Percentiles rank a stretch among this genome's conserved stretches.
phyloP scores from a whole-genome alignment of 2,888 invertebrate species.

The Seladonia tumulorum region DNA sequence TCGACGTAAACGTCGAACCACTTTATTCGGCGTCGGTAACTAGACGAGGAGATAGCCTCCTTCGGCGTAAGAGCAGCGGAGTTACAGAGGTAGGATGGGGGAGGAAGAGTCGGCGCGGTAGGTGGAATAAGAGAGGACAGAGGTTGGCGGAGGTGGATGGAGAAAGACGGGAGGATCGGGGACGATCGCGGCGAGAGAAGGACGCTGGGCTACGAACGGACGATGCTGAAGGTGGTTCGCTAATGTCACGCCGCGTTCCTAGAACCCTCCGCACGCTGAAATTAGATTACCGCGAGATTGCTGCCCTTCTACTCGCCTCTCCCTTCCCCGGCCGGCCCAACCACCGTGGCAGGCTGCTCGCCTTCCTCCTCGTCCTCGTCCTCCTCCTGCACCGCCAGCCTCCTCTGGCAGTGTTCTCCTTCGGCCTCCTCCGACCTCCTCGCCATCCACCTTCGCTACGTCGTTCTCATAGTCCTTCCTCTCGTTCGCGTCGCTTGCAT shows the following conservation, averaged over 20 bases:
- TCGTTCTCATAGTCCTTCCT: conserved; percentile 74
- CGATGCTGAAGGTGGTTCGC: conserved; percentile 77
- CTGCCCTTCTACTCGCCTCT: conserved; percentile 74
- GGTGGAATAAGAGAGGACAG: conserved; percentile 59
- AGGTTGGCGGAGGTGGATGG: conserved; percentile 36
- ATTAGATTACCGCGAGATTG: conserved; percentile 83
- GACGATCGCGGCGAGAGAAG: conserved; percentile 31
- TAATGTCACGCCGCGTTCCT: conserved; percentile 82
- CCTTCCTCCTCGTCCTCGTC: conserved; percentile 42
- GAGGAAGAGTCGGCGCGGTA: conserved; percentile 43
- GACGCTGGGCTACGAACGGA: conserved; percentile 55
- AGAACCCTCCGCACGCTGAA: conserved; percentile 82
- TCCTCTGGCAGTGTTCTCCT: conserved; percentile 52
- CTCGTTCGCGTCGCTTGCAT: conserved; percentile 70
- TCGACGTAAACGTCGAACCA: conserved; percentile 76
- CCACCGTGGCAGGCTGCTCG: conserved; percentile 44
- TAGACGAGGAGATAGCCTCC: conserved; percentile 74
- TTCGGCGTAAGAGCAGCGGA: conserved; percentile 67
- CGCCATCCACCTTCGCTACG: conserved; percentile 63
- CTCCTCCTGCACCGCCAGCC: conserved; percentile 24
- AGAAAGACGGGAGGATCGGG: conserved; percentile 15
- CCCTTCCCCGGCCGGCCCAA: conserved; percentile 46
- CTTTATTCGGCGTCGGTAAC: conserved; percentile 76
- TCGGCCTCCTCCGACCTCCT: conserved; percentile 57
- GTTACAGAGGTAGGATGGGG: conserved; percentile 43